Percentiles rank a stretch among this genome's conserved stretches.
phyloP scores from a whole-genome alignment of 2,797 vertebrate genomes.

The Balearica regulorum region DNA sequence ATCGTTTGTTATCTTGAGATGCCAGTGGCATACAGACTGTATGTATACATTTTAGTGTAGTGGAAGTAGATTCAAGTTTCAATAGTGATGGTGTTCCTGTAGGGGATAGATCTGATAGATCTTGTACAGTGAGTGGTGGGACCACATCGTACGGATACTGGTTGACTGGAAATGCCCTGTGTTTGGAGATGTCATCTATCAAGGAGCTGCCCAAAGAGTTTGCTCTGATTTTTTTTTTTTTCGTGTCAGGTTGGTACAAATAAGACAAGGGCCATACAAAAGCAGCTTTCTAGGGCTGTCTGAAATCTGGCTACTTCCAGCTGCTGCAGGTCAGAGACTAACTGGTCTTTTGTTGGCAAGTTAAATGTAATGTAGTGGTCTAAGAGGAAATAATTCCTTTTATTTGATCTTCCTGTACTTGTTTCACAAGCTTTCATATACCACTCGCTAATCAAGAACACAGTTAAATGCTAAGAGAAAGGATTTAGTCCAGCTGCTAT shows the following conservation, averaged over 20 bases:
- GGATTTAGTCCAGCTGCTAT: slow-evolving; percentile 23
- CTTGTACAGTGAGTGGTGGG: not conserved
- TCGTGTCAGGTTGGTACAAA: not conserved
- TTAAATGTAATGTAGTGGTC: not conserved
- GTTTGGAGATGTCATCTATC: not conserved
- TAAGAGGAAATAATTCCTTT: slow-evolving; percentile 10
- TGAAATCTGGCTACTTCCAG: not conserved
- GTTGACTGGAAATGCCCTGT: not conserved
- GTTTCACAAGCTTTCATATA: slow-evolving; percentile 15
- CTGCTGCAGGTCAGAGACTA: slow-evolving; percentile 3
- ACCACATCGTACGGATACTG: not conserved
- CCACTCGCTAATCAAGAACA: not conserved
- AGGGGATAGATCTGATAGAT: not conserved
- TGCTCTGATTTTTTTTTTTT: not conserved
- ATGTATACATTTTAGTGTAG: not conserved
- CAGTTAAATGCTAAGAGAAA: not conserved
- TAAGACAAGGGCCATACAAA: not conserved
- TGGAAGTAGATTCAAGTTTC: not conserved
- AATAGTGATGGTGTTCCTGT: not conserved
- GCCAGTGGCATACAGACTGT: not conserved
- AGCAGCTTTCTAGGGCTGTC: not conserved
- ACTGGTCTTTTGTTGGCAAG: not conserved
- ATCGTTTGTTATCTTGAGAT: not conserved
- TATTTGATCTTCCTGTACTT: slow-evolving; percentile 36
- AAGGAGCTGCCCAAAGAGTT: not conserved